phyloP scores from a whole-genome alignment of 1,140 invertebrate genomes.

The Drosophila miranda region DNA sequence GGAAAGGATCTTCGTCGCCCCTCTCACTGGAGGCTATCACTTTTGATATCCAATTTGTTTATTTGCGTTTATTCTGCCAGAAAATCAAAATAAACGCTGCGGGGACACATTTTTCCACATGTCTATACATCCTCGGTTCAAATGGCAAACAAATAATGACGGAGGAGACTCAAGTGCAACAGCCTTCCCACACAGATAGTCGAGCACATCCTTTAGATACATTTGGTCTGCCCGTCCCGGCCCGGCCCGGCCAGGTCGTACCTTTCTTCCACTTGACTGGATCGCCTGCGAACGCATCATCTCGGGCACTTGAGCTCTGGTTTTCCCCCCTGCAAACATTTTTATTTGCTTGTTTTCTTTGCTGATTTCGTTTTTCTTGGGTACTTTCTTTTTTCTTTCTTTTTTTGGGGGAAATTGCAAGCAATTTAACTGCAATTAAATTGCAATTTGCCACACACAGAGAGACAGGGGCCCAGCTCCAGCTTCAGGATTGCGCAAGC shows the following conservation, averaged over 20 bases:
- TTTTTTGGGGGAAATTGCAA: conserved; percentile 53
- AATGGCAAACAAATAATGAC: conserved; percentile 78
- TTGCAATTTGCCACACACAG: conserved; percentile 76
- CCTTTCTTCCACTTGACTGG: conserved; percentile 73
- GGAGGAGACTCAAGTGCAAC: conserved; percentile 54
- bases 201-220: conserved; percentile 64
- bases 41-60: conserved; percentile 71
- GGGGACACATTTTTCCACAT: conserved; percentile 66
- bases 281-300: conserved; percentile 61
- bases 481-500: conserved; percentile 22
- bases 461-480: conserved; percentile 5
- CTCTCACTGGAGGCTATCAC: conserved; percentile 15
- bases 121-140: conserved; percentile 33
- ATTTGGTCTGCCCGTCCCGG: conserved; percentile 22
- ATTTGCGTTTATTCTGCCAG: conserved; percentile 67
- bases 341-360: conserved; percentile 48
- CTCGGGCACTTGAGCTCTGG: conserved; percentile 45
- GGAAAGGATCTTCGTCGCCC: conserved; percentile 20
- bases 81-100: conserved; percentile 64
- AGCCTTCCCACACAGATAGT: conserved; percentile 56
- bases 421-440: conserved; percentile 79
- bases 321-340: conserved; percentile 9
- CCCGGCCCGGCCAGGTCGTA: conserved; percentile 10
- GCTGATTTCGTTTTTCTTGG: conserved; percentile 26
- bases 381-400: background rate